Conservation (phyloP, 1,140 invertebrate genomes). For the Doryteuthis pealeii region DNA sequence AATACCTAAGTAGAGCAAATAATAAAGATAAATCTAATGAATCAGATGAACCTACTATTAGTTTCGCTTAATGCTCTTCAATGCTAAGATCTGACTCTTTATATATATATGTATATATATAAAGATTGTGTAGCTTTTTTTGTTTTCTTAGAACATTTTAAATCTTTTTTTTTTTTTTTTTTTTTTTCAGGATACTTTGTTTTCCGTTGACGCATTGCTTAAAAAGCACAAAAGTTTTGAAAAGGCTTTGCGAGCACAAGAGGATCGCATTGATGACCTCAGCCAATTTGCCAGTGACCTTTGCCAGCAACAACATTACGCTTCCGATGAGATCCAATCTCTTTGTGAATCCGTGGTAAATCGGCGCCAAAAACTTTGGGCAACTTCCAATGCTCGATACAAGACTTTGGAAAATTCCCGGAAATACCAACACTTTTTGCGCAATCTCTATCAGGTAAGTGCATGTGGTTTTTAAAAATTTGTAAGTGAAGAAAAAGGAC, state of each 20-base stretch:
- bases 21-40: too few species aligned
- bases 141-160: too few species aligned
- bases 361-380: conserved; percentile 80
- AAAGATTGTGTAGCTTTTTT: too few species aligned
- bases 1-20: too few species aligned
- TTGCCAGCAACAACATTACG: conserved; percentile 95
- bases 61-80: too few species aligned
- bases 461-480: too few species aligned
- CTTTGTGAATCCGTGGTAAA: conserved; percentile 79
- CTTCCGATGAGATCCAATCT: conserved; percentile 92
- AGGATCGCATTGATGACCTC: conserved; percentile 88
- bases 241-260: conserved; percentile 93
- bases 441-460: conserved; percentile 92
- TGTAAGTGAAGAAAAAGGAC: too few species aligned
- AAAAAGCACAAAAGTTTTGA: conserved; percentile 99
- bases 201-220: conserved; percentile 93
- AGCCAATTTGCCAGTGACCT: conserved; percentile 91
- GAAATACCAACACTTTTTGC: conserved; percentile 92
- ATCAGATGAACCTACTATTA: too few species aligned
- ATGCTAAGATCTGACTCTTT: too few species aligned
- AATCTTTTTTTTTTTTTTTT: conserved; percentile 10
- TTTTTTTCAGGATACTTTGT: conserved; percentile 73
- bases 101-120: too few species aligned
- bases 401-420: conserved; percentile 88
- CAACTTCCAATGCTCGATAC: conserved; percentile 76